These are phyloP conservation scores for Heliopora coerulea DNA, from an alignment of 92 coral and sea anemone species.

Conservation along the genomic window DNA sequence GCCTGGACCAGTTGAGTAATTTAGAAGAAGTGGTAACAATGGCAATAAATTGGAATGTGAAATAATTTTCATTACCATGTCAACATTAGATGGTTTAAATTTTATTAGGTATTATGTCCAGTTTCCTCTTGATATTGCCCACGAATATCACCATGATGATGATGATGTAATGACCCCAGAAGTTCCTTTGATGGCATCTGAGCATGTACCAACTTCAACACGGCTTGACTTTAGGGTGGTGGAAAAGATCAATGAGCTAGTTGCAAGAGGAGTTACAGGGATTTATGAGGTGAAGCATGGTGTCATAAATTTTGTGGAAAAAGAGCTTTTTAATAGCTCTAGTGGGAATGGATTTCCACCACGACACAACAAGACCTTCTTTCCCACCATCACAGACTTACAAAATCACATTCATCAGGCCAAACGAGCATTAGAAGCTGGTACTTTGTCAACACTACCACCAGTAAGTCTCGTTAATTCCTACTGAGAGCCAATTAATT, in stretches of 20 bases:
- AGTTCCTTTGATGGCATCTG: conserved; percentile 39
- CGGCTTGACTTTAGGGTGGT: conserved; percentile 85
- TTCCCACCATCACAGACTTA: conserved; percentile 93
- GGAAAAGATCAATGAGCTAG: conserved; percentile 87
- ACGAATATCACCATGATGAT: conserved; percentile 89
- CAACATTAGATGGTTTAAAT: background rate
- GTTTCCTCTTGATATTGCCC: conserved; percentile 89
- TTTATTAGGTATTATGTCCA: conserved; percentile 80
- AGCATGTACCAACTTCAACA: conserved; percentile 24
- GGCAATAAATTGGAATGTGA: too few species aligned
- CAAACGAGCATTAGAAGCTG: conserved; percentile 80
- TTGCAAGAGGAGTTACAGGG: conserved; percentile 90
- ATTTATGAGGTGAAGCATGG: conserved; percentile 94
- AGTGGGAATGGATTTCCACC: conserved; percentile 73
- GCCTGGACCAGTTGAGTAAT: too few species aligned
- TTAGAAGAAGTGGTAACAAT: too few species aligned
- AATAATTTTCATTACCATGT: too few species aligned
- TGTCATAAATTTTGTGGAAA: conserved; percentile 85
- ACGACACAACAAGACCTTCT: conserved; percentile 89
- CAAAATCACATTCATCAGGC: conserved; percentile 98
- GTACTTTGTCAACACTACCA: conserved; percentile 79
- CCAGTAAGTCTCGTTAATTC: conserved; percentile 92
- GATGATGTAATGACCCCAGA: conserved; percentile 54
- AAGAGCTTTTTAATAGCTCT: conserved; percentile 58
- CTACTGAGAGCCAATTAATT: too few species aligned